Conservation (phyloP, 2,888 invertebrate genomes). For the Caenorhabditis sp. region DNA sequence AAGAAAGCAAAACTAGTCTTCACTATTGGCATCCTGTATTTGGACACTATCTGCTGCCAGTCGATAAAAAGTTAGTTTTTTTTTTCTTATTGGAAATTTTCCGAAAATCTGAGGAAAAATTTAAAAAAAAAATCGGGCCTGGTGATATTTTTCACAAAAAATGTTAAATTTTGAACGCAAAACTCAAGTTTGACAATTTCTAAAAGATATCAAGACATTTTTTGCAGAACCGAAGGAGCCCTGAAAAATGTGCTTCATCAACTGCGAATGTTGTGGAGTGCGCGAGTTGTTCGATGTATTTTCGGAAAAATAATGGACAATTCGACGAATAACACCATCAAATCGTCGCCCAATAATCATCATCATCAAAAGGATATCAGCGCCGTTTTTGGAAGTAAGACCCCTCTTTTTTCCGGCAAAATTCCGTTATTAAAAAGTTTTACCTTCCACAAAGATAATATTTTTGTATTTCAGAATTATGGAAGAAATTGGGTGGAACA, state of each 20-base stretch:
- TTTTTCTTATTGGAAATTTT: too few species aligned
- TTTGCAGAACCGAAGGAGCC: conserved; percentile 79
- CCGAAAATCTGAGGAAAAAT: too few species aligned
- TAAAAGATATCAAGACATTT: conserved; percentile 7
- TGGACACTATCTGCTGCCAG: conserved; percentile 74
- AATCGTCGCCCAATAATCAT: conserved; percentile 4
- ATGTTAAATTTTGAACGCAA: too few species aligned
- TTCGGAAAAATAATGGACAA: conserved; percentile 21
- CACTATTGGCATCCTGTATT: conserved; percentile 94
- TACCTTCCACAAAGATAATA: too few species aligned
- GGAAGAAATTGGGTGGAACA: conserved; percentile 45
- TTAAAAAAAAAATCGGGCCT: not conserved
- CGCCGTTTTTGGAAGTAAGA: conserved; percentile 41
- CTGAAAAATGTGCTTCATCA: conserved; percentile 79
- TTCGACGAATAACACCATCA: conserved; percentile 4
- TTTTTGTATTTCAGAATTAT: conserved; percentile 16
- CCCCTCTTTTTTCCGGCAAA: not conserved
- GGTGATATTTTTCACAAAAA: too few species aligned
- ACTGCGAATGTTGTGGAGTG: conserved; percentile 80
- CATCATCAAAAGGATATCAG: conserved; percentile 39
- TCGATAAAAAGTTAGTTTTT: conserved; percentile 73
- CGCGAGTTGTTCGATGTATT: conserved; percentile 24
- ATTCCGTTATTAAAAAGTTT: not conserved
- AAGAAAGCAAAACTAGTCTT: conserved; percentile 26
- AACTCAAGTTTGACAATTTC: too few species aligned